phyloP scores from a whole-genome alignment of 2,113 vertebrate genomes.

The Lepidothrix coronata region DNA sequence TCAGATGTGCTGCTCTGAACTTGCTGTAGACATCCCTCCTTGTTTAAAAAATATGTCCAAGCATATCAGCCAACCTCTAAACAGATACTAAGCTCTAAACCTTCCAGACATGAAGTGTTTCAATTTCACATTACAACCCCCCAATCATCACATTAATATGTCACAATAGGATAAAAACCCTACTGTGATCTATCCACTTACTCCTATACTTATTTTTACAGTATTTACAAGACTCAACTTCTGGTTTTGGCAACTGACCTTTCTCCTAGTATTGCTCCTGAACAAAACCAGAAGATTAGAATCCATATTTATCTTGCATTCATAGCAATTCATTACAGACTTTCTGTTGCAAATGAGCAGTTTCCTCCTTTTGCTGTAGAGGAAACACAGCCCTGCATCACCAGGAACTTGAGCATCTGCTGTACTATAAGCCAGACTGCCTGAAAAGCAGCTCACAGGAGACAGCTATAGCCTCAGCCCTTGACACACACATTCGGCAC shows the following conservation, averaged over 20 bases:
- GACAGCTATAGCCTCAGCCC: neutral
- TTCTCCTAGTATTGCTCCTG: neutral
- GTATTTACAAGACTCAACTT: neutral
- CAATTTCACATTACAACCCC: neutral
- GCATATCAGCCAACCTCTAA: neutral
- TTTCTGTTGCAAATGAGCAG: neutral
- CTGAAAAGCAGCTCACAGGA: neutral
- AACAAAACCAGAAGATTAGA: neutral
- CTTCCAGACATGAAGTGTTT: neutral
- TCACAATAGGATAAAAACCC: neutral
- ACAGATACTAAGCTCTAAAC: neutral
- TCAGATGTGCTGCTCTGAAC: neutral
- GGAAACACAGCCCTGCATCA: neutral
- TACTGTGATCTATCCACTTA: neutral
- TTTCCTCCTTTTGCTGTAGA: neutral
- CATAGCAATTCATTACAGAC: neutral
- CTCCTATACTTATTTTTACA: neutral
- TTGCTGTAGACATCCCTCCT: neutral
- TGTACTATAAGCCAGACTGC: neutral
- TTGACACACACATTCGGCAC: neutral
- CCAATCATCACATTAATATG: neutral
- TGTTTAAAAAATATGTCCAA: neutral
- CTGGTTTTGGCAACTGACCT: neutral
- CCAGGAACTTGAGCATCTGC: neutral
- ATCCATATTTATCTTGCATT: neutral